phyloP scores from a whole-genome alignment of 2,113 vertebrate species.

The Percopsis transmontana region DNA sequence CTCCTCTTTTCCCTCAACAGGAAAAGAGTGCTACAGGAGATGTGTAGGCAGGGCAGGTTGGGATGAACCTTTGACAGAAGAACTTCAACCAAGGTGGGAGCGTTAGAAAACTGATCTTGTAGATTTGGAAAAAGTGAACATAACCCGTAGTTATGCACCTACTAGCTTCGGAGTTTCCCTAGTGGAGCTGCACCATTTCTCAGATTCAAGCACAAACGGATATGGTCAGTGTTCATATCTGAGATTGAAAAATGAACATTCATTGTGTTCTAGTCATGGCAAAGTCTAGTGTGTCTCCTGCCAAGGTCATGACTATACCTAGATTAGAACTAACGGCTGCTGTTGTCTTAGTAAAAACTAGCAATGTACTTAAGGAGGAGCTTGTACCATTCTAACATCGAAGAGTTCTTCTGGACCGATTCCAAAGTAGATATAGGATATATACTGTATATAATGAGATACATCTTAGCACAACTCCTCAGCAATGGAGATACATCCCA shows the following conservation, averaged over 20 bases:
- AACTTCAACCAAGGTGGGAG: conserved; percentile 2
- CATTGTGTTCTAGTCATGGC: conserved; percentile 7
- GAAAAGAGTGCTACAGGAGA: conserved; percentile 6
- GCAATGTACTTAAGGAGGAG: not conserved
- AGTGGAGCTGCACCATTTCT: conserved; percentile 1
- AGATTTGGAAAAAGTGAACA: conserved; percentile 3
- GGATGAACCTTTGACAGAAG: conserved; percentile 4
- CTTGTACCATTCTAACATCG: not conserved
- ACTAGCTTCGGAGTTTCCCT: not conserved
- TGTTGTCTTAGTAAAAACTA: not conserved
- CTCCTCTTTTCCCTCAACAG: conserved; percentile 5
- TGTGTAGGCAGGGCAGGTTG: conserved; percentile 4
- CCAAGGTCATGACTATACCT: conserved; percentile 1
- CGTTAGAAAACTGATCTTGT: not conserved
- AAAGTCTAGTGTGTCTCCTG: not conserved
- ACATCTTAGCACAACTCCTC: too few species aligned
- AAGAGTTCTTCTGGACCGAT: too few species aligned
- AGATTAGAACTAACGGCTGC: conserved; percentile 6
- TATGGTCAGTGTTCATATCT: conserved; percentile 30
- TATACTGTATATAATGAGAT: too few species aligned
- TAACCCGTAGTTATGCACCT: not conserved
- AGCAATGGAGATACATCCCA: too few species aligned
- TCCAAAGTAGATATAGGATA: too few species aligned
- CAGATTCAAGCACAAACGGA: not conserved
- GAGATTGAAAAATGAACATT: not conserved